Conservation (phyloP, 2,888 invertebrate genomes). For the Hypsopygia costalis region DNA sequence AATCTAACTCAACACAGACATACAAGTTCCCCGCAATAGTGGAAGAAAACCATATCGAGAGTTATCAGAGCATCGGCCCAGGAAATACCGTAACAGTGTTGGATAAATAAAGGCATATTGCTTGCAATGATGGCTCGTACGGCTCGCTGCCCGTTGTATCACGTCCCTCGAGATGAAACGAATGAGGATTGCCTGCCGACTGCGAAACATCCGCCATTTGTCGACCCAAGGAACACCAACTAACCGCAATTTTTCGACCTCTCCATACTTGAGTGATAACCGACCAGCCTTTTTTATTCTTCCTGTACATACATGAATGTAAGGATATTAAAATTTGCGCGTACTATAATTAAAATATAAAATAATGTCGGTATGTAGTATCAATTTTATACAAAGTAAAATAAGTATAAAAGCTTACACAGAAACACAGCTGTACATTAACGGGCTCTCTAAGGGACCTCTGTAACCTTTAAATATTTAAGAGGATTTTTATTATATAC, state of each 20-base stretch:
- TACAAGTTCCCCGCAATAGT: slow-evolving; percentile 34
- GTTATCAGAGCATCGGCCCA: slow-evolving; percentile 51
- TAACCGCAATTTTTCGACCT: slow-evolving; percentile 23
- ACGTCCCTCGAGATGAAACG: slow-evolving; percentile 55
- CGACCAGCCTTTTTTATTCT: slow-evolving; percentile 20
- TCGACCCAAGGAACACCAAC: slow-evolving; percentile 26
- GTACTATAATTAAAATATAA: too few species aligned
- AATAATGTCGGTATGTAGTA: too few species aligned
- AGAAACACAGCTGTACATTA: too few species aligned
- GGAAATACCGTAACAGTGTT: slow-evolving; percentile 51
- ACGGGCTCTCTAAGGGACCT: too few species aligned
- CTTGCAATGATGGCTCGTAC: slow-evolving; percentile 47
- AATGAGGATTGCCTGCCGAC: slow-evolving; percentile 52
- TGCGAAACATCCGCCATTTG: slow-evolving; percentile 39
- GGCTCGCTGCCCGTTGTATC: slow-evolving; percentile 42
- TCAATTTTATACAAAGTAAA: too few species aligned
- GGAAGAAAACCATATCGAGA: slow-evolving; percentile 41
- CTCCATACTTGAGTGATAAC: slow-evolving; percentile 9
- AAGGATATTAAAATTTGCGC: too few species aligned
- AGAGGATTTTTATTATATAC: too few species aligned
- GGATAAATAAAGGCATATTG: slow-evolving; percentile 62
- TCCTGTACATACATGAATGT: too few species aligned
- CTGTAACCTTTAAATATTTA: too few species aligned
- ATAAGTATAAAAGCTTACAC: too few species aligned
- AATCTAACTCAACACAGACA: slow-evolving; percentile 29